Conservation (phyloP, 2,888 invertebrate species). For the Diploptera punctata region DNA sequence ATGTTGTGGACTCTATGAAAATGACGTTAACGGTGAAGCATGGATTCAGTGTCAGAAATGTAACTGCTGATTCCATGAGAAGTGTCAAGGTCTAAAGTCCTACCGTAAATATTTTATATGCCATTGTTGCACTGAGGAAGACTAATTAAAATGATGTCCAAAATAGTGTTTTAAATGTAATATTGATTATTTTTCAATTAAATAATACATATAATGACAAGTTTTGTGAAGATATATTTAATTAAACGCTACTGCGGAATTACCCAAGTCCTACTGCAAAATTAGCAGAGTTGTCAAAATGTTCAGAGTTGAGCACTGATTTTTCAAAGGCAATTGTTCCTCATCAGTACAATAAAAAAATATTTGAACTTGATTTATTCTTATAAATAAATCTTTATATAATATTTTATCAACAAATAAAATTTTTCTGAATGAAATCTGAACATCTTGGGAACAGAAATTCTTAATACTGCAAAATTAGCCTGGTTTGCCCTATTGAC, state of each 20-base stretch:
- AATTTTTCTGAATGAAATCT: not conserved
- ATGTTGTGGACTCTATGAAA: not conserved
- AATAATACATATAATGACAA: not conserved
- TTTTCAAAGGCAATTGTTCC: not conserved
- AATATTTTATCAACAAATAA: not conserved
- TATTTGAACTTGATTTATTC: not conserved
- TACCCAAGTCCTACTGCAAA: not conserved
- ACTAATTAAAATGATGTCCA: not conserved
- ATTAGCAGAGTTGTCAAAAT: not conserved
- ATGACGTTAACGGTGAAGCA: not conserved
- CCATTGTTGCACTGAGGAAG: slow-evolving; percentile 4
- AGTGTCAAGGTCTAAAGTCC: not conserved
- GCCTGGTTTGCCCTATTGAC: not conserved
- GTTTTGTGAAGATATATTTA: not conserved
- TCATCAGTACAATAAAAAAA: not conserved
- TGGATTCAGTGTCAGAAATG: not conserved
- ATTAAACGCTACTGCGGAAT: not conserved
- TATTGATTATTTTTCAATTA: no score
- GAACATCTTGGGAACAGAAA: not conserved
- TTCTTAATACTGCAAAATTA: not conserved
- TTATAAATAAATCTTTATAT: not conserved
- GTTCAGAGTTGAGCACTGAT: not conserved
- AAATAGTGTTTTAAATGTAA: not conserved
- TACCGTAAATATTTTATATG: not conserved
- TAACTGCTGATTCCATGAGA: not conserved